These are phyloP conservation scores for Eumeta japonica DNA, from an alignment of 1,140 invertebrate species.

Conservation along the genomic window DNA sequence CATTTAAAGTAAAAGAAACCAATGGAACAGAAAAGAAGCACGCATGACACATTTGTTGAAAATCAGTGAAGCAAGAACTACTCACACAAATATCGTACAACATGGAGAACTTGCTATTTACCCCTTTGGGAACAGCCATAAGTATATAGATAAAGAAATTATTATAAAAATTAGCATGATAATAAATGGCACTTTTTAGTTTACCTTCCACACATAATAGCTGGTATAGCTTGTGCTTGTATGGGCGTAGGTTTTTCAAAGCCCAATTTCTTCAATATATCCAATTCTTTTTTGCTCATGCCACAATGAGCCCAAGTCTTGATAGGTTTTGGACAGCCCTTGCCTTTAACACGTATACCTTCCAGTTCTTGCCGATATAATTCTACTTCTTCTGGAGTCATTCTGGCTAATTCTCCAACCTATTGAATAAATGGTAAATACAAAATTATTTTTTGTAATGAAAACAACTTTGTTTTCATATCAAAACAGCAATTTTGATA, in stretches of 20 bases:
- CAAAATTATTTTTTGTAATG: too few relatives aligned
- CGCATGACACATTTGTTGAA: too few relatives aligned
- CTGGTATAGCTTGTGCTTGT: conserved; percentile 96
- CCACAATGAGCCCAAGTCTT: conserved; percentile 98
- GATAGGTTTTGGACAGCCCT: conserved; percentile 92
- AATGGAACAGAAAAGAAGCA: too few relatives aligned
- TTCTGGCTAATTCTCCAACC: conserved; percentile 75
- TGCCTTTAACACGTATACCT: conserved; percentile 81
- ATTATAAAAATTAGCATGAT: neutral
- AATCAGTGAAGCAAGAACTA: too few relatives aligned
- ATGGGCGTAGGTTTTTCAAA: conserved; percentile 99
- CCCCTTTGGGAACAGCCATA: too few relatives aligned
- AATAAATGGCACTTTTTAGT: too few relatives aligned
- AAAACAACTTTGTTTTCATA: too few relatives aligned
- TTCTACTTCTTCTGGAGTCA: conserved; percentile 89
- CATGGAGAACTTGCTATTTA: too few relatives aligned
- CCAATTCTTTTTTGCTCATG: conserved; percentile 93
- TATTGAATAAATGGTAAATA: too few relatives aligned
- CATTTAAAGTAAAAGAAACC: conserved; percentile 1
- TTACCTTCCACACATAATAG: conserved; percentile 89
- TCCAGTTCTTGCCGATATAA: conserved; percentile 82
- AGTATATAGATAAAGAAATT: conserved; percentile 1
- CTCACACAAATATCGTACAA: too few relatives aligned
- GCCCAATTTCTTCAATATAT: conserved; percentile 86
- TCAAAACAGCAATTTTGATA: too few relatives aligned